These are phyloP conservation scores for Acleris literana DNA, from an alignment of 2,888 invertebrate genomes.

Conservation along the genomic window DNA sequence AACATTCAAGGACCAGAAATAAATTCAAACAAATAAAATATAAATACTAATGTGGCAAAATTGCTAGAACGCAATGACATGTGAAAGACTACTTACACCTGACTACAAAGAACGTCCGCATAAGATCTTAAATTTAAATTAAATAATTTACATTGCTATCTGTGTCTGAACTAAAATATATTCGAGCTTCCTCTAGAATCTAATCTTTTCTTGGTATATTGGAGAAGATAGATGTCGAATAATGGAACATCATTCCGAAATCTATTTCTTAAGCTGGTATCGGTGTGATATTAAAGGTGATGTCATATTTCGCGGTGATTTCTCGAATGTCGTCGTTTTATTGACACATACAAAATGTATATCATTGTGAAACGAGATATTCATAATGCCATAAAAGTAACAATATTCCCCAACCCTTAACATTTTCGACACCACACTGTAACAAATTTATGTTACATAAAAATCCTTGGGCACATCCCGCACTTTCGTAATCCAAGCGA, in stretches of 20 bases:
- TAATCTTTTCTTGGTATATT: conserved; percentile 1
- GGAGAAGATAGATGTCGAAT: neutral
- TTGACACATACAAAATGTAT: conserved; percentile 20
- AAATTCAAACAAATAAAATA: too few species aligned
- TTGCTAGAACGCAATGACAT: too few species aligned
- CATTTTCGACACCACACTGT: conserved; percentile 19
- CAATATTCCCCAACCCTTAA: conserved; percentile 20
- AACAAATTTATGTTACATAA: conserved; percentile 26
- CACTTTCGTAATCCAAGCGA: conserved; percentile 8
- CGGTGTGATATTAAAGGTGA: conserved; percentile 7
- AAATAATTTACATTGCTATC: too few species aligned
- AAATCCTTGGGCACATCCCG: conserved; percentile 16
- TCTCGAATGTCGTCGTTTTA: conserved; percentile 22
- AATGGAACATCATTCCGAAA: conserved; percentile 1
- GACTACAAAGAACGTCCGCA: too few species aligned
- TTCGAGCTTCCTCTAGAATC: too few species aligned
- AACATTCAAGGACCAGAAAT: too few species aligned
- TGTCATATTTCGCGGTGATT: conserved; percentile 19
- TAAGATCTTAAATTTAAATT: too few species aligned
- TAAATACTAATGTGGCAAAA: too few species aligned
- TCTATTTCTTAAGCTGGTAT: conserved; percentile 1
- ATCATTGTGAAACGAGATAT: conserved; percentile 25
- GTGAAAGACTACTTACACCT: too few species aligned
- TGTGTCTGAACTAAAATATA: too few species aligned
- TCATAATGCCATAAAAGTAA: conserved; percentile 21